These are phyloP conservation scores for Ochotona princeps DNA, from an alignment of 2,113 vertebrate species.

Conservation along the genomic window DNA sequence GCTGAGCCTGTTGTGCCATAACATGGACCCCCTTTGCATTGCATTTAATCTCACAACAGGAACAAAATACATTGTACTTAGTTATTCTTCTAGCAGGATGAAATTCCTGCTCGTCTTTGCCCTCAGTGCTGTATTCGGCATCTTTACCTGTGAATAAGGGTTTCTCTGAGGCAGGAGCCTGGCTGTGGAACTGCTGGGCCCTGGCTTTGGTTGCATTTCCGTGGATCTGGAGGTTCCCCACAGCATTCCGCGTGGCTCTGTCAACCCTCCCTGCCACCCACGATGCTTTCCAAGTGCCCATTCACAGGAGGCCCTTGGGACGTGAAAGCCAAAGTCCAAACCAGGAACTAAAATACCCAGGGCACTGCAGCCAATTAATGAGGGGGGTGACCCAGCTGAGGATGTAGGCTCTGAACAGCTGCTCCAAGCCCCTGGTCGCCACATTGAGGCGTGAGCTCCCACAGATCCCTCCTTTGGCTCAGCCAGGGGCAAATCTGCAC, in stretches of 20 bases:
- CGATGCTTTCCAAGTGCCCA: neutral
- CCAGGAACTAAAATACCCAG: neutral
- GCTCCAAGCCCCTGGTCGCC: neutral
- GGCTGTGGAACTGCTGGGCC: neutral
- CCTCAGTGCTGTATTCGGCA: neutral
- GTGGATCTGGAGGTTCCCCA: neutral
- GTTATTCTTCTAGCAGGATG: neutral
- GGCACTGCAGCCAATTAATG: neutral
- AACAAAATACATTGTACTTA: too few species aligned
- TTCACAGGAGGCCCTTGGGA: neutral
- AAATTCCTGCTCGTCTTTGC: neutral
- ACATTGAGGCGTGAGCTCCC: neutral
- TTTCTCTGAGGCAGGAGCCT: neutral
- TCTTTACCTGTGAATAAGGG: rapidly evolving
- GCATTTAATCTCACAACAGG: neutral
- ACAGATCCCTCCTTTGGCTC: neutral
- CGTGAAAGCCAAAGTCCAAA: neutral
- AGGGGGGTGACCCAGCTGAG: neutral
- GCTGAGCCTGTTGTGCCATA: too few species aligned
- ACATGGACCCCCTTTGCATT: neutral
- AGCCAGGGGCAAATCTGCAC: neutral
- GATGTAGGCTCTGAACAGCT: neutral
- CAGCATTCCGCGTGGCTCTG: neutral
- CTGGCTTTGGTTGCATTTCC: neutral
- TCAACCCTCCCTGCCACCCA: neutral